Evolutionary conservation across 2,113 vertebrate genomes (phyloP).

Genomic region (Zosterops borbonicus): DNA sequence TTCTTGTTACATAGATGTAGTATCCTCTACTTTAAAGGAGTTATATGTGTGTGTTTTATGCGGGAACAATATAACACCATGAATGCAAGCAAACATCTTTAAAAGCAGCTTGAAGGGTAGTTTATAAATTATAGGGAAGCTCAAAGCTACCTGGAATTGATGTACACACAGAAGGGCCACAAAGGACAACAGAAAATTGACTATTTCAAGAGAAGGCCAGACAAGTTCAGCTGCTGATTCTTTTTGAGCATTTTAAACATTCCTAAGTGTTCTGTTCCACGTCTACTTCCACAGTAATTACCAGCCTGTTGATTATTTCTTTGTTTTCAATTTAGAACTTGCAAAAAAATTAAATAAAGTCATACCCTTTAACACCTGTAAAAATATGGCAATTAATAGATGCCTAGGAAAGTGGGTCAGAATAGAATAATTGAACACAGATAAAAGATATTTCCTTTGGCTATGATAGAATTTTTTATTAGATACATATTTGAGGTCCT

Average conservation of each 20-base stretch:
- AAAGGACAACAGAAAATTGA: not conserved
- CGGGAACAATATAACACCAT: not conserved
- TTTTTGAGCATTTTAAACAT: not conserved
- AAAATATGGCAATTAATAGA: not conserved
- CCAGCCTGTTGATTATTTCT: not conserved
- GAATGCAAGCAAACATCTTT: not conserved
- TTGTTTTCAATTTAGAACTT: not conserved
- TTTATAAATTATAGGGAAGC: not conserved
- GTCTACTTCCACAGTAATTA: not conserved
- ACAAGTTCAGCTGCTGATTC: not conserved
- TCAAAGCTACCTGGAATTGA: not conserved
- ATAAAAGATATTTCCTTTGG: slow-evolving; percentile 16
- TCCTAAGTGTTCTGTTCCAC: not conserved
- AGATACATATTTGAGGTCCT: not conserved
- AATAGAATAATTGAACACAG: slow-evolving; percentile 1
- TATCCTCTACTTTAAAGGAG: not conserved
- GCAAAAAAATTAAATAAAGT: not conserved
- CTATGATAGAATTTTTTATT: not conserved
- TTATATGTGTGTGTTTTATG: not conserved
- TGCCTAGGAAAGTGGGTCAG: not conserved
- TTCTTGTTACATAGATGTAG: not conserved
- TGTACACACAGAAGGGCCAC: not conserved
- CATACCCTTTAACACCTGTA: not conserved
- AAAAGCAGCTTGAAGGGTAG: not conserved
- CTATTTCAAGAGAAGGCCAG: not conserved